phyloP scores from a whole-genome alignment of 2,113 vertebrate species.

The Sturnira hondurensis region DNA sequence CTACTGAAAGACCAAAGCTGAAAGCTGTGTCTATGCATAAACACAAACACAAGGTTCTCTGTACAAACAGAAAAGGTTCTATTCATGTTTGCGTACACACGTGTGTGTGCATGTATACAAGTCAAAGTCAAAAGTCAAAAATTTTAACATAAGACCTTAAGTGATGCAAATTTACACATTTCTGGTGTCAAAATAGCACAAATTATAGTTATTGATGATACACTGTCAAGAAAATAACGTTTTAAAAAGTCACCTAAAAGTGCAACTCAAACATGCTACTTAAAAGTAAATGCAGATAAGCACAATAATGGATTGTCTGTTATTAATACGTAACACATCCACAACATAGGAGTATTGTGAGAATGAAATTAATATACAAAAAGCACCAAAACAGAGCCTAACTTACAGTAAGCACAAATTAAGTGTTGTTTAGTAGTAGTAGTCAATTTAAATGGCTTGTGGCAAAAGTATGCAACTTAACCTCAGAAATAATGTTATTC shows the following conservation, averaged over 20 bases:
- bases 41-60: background rate
- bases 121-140: constrained; percentile 35
- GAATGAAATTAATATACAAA: background rate
- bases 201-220: background rate
- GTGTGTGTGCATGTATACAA: background rate
- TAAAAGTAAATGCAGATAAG: constrained; percentile 27
- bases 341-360: background rate
- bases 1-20: constrained; percentile 11
- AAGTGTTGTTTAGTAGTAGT: background rate
- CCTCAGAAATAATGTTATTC: background rate
- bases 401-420: background rate
- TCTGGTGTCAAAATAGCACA: constrained; percentile 14
- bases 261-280: background rate
- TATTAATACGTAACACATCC: constrained; percentile 6
- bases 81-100: background rate
- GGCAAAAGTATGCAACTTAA: background rate
- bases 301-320: background rate
- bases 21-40: background rate
- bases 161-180: background rate
- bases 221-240: background rate
- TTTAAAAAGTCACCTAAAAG: constrained; percentile 11
- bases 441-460: background rate
- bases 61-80: background rate
- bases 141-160: background rate
- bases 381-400: background rate